Evolutionary conservation across 2,113 vertebrate genomes (phyloP), one percentile per base, ranked within the genome.

Genomic region (Sisor rabdophorus): DNA sequence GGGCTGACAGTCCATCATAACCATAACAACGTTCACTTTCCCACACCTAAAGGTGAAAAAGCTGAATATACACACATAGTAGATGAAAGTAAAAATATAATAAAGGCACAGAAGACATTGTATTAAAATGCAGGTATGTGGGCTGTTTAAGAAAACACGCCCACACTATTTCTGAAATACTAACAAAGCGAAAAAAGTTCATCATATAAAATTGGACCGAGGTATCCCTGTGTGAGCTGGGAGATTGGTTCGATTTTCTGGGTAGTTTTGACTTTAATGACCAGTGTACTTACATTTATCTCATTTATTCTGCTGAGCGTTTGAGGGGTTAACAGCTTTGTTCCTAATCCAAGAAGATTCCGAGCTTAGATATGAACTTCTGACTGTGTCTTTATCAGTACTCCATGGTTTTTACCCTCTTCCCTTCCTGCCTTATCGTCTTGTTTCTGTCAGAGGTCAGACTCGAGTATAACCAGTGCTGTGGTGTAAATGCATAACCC

Each of bases 21-120:
- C 53, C 64, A 76, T 28, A 48, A 76, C 64, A 76, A 76, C 26
- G 40, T 17, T 48, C 40, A 59, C 64, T 58, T 76, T 69, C 64
- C 53, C 63, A 69, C 64, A 71, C 69, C 69, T 53, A 53, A 44
- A 75, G 81, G 71, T 77, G 84, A 64, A 63, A 64, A 75, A 75
- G 58, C 47, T 63, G 24, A n/a, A 54, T 12, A n/a, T 1, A 50
- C n/a, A 61, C 40, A 71, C 52, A 71, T 56, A 9, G 19, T 20
- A 44, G 15, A n/a, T 59, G 8, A 47, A 59, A 47, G 55, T 28
- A 32, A 7, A 74, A 44, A n/a, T 74, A 63, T 13, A 22, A n/a
- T 74, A 63, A 61, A 11, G 24, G 50, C 40, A 59, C 36, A 36
- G 26, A 53, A 71, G 36, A 71, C 13, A 55, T 12, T 36, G n/a